Evolutionary conservation across 2,113 vertebrate species (phyloP).

Genomic region (Litocranius walleri): DNA sequence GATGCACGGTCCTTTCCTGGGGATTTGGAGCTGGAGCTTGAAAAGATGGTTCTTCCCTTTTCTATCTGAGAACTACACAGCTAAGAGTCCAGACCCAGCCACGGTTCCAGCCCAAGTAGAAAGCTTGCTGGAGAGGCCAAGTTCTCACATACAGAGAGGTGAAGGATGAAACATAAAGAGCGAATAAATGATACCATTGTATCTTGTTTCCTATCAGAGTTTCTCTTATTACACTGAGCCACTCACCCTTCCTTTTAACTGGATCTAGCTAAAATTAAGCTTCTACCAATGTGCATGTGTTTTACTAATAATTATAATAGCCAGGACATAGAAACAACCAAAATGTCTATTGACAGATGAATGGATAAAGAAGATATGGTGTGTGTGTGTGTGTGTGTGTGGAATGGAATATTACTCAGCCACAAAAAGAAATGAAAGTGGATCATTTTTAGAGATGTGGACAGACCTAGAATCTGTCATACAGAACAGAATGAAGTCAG

Average conservation of each 20-base stretch:
- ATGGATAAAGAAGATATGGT: neutral
- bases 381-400: too few species aligned
- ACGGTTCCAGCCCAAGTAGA: neutral
- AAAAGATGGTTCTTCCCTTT: neutral
- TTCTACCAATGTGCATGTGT: neutral
- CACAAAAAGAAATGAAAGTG: neutral
- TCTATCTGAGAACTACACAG: rapidly evolving
- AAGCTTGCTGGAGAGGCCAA: neutral
- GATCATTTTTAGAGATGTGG: neutral
- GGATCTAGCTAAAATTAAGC: neutral
- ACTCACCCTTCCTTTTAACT: neutral
- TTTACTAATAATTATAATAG: neutral
- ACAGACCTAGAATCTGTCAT: neutral
- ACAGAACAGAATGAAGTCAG: neutral
- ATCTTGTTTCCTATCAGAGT: neutral
- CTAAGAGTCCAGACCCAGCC: neutral
- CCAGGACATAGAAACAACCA: neutral
- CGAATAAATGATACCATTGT: neutral
- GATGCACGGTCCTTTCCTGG: rapidly evolving
- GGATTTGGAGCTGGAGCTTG: neutral
- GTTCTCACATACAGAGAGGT: neutral
- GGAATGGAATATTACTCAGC: neutral
- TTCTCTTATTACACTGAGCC: neutral
- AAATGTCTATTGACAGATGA: neutral
- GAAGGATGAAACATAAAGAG: neutral